Percentiles rank a stretch among this genome's conserved stretches.
These are phyloP conservation scores for Galerucella calmariensis DNA, from an alignment of 2,888 invertebrate species.

Conservation along the genomic window DNA sequence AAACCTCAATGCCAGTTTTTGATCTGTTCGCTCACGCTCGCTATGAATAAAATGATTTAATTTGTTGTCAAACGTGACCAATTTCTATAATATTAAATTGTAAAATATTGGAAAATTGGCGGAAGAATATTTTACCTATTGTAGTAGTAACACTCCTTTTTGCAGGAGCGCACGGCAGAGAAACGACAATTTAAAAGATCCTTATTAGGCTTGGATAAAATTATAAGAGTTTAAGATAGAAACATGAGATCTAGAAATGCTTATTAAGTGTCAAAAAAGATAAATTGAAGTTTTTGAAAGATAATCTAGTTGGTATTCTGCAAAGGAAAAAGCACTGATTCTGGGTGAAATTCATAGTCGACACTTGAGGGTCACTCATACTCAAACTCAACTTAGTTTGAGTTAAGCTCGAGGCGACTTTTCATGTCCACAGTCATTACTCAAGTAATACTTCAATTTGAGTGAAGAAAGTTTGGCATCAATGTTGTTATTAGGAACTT, in stretches of 20 bases:
- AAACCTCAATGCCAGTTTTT: conserved; percentile 4
- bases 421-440: too few species aligned
- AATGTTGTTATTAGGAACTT: too few species aligned
- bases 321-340: too few species aligned
- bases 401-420: too few species aligned
- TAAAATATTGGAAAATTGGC: conserved; percentile 34
- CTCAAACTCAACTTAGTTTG: too few species aligned
- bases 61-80: conserved; percentile 31
- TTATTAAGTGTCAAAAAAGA: background rate
- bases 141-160: conserved; percentile 26
- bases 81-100: conserved; percentile 31
- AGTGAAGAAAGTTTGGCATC: too few species aligned
- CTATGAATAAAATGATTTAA: conserved; percentile 29
- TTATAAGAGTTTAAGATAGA: too few species aligned
- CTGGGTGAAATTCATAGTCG: too few species aligned
- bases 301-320: too few species aligned
- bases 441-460: too few species aligned
- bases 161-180: conserved; percentile 16
- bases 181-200: background rate
- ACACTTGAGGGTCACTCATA: too few species aligned
- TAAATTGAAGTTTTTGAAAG: background rate
- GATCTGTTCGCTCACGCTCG: conserved; percentile 11
- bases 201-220: background rate
- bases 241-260: too few species aligned
- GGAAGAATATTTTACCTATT: conserved; percentile 27